phyloP scores from a whole-genome alignment of 2,113 vertebrate genomes.

The Leptosomus discolor region DNA sequence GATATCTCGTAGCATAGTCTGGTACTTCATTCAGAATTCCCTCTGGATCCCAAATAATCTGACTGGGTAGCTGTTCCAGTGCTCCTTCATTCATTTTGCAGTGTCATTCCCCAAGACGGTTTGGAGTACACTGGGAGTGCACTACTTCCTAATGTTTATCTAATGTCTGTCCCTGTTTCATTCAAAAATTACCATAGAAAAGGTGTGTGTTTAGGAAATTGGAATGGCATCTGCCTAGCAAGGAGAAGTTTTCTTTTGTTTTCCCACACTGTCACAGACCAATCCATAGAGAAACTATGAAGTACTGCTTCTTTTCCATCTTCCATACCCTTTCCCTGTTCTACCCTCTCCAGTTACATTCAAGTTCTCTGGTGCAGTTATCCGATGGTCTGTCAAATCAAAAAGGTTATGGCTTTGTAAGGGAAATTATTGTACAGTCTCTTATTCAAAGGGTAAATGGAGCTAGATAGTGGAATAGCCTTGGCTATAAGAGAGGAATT shows the following conservation, averaged over 20 bases:
- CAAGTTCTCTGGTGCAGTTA: not conserved
- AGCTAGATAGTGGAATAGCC: not conserved
- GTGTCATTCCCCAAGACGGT: not conserved
- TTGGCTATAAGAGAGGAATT: not conserved
- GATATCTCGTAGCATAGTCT: not conserved
- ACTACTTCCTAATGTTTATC: not conserved
- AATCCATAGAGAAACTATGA: not conserved
- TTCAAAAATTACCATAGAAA: not conserved
- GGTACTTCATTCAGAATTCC: not conserved
- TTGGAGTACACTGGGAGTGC: not conserved
- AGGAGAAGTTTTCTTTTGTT: not conserved
- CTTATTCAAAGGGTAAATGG: not conserved
- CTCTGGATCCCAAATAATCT: not conserved
- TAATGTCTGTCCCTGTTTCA: not conserved
- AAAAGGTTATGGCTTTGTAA: not conserved
- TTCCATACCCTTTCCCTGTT: not conserved
- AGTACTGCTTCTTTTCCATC: not conserved
- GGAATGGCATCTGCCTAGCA: not conserved
- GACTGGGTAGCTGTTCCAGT: not conserved
- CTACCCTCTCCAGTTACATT: not conserved
- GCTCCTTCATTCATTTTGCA: not conserved
- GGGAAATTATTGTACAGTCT: not conserved
- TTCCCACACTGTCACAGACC: not conserved
- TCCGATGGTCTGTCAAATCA: not conserved
- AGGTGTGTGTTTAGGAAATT: not conserved